Evolutionary conservation across 1,140 invertebrate genomes (phyloP), one percentile per base, ranked within the genome.

Genomic region (Psilanteris sp.): DNA sequence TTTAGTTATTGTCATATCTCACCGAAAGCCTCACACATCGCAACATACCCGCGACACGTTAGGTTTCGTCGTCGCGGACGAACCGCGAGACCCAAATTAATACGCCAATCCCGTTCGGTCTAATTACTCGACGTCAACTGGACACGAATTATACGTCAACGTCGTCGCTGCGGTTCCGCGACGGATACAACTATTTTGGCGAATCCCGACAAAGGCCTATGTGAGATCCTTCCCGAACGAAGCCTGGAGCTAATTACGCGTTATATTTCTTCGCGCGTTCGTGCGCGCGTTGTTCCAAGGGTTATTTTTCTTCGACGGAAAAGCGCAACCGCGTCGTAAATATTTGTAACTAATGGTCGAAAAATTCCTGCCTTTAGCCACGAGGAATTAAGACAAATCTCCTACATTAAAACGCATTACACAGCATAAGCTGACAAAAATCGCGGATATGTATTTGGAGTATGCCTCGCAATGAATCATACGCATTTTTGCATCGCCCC

Each of bases 351-450:
- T 26, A 11, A 39, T 55, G 10, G 64, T 41, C 29, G 16, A 43
- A 20, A 22, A 59, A 50, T 59, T 11, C 2, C 15, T 10, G 10
- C 0, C 16, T 43, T 15, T 18, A 20, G 5, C 22, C 31, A 11
- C 50, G 3, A 37, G 37, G 36, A 62, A 71, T 71, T 55, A 71
- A 71, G 55, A 71, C 55, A 62, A 62, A 71, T 71, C 29, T 32
- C 31, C 3, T 13, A 16, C 52, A 57, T 66, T 66, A 66, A 41
- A 66, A 44, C 2, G 48, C 48, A 57, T 67, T 67, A 57, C 62
- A 48, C 50, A 48, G 50, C 62, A 20, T 5, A 20, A 20, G 18
- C 2, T 20, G 5, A 32, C 13, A 36, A 71, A 71, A 61, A 37
- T 37, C 3, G 15, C 22, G 7, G 36, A 54, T 37, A 59, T 32